Evolutionary conservation across 2,888 invertebrate species (phyloP), one percentile per base, ranked within the genome.

Genomic region (Oligia latruncula): DNA sequence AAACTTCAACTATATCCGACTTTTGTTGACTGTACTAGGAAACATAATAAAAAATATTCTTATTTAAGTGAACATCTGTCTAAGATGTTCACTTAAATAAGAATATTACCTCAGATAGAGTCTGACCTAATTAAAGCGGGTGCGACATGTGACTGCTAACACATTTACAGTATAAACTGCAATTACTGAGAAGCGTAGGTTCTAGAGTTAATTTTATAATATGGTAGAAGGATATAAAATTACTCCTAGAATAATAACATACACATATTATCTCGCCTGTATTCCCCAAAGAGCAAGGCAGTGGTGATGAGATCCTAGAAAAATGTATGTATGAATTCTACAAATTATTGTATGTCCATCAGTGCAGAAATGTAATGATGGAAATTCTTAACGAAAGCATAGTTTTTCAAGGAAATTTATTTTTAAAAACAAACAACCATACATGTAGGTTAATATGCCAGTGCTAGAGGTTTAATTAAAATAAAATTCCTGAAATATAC

Each of bases 401-500:
- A 35, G 8, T 20, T 64, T 52, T 49, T 8, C 20, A 1, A 35
- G 8, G 4, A 29, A 17, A 5, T 23, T 40, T n/a, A 2, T 74
- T 46, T 35, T 8, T 20, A n/a, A 77, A 78, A 58, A 49, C 23
- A n/a, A 78, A 60, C 11, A 13, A 46, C 35, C n/a, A 62, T 3
- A 17, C n/a, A 64, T 65, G 58, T 81, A 35, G 49, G 29, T 78
- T 17, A 60, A n/a, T 60, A 20, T 20, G 8, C 6, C 35, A 64
- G 52, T 43, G 70, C 43, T 49, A 46, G 8, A 64, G 5, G 15
- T 66, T 82, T 78, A 74, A 74, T 65, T 75, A 78, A 78, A 43
- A 74, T 84, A 64, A 72, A 67, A 66, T 74, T 73, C 73, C 73
- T 11, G n/a, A 66, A 67, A 82, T n/a, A n/a, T 62, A 78, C 17